Base-by-base conservation (phyloP, 2,888 invertebrate genomes). In the Callimorpha dominula region DNA sequence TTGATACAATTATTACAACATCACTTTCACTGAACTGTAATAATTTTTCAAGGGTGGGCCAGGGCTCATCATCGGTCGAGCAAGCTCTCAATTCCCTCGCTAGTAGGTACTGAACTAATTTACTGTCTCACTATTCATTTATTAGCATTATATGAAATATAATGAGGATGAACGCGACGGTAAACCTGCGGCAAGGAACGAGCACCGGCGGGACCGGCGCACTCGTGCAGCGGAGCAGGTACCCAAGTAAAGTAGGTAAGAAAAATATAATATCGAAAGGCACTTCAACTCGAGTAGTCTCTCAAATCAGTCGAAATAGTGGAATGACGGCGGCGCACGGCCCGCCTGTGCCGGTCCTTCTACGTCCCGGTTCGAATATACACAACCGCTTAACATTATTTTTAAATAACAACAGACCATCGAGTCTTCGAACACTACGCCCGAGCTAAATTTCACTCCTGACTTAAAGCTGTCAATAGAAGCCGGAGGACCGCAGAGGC, bases 61-160 rank as follows among this genome's bases (percentile, higher is more conserved):
- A 12, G 4, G 57, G 31, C 5, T 9, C 20, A n/a, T 0, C 11
- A 11, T 11, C 9, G 11, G 3, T 57, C 57, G 31, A 4, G 8
- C 0, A 1, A 1, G 31, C 31, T 20, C 20, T 60, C 31, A 31
- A 65, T 15, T 31, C 65, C 63, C 17, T 31, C 9, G n/a, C 50
- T 66, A 57, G 9, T 46, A 46, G 9, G 43, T 9, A 46, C 11
- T 40, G 52, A 17, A 1, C 52, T 64, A 43, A 11, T 17, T 42
- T 52, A 68, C 68, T 57, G 72, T 40, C 57, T 64, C 65, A 42
- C 60, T 42, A 50, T 74, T 73, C 74, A 81, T 74, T 43, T 57
- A 20, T 72, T 72, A 69, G 70, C 70, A 77, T 73, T 79, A 79
- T 79, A 76, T 54, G 52, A 71, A 42, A 75, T 77, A 79, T 70